Evolutionary conservation across 2,797 vertebrate species (phyloP).

Genomic region (Gobionotothen gibberifrons): DNA sequence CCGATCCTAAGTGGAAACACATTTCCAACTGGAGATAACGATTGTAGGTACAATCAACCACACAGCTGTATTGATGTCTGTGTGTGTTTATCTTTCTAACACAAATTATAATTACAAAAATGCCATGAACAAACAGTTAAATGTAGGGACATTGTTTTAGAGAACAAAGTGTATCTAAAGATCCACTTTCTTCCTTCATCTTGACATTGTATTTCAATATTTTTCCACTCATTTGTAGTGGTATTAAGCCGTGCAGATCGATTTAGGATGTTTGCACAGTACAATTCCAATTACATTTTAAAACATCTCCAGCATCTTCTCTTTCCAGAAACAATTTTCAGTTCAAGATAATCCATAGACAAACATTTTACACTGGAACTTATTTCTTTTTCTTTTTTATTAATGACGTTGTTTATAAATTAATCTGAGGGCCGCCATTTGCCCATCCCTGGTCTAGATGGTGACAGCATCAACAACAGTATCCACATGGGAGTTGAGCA

Average conservation of each 20-base stretch:
- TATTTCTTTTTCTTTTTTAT: background rate
- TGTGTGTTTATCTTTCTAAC: background rate
- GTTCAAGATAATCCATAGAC: slow-evolving; percentile 17
- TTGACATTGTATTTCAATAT: background rate
- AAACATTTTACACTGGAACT: background rate
- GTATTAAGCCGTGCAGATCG: background rate
- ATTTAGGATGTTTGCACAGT: slow-evolving; percentile 12
- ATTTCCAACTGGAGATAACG: slow-evolving; percentile 16
- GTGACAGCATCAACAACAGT: background rate
- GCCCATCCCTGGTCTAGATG: too few species aligned
- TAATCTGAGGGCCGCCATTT: too few species aligned
- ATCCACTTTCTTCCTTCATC: background rate
- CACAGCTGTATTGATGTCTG: slow-evolving; percentile 6
- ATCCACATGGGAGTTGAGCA: slow-evolving; percentile 2
- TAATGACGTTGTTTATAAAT: too few species aligned
- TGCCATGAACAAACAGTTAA: background rate
- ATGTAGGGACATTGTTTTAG: background rate
- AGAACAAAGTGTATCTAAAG: background rate
- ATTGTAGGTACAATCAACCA: background rate
- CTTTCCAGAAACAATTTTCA: slow-evolving; percentile 15
- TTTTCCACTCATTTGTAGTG: background rate
- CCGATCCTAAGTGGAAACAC: slow-evolving; percentile 8
- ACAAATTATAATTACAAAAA: background rate
- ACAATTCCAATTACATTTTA: slow-evolving; percentile 25
- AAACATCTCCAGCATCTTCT: slow-evolving; percentile 15